phyloP scores from a whole-genome alignment of 1,140 invertebrate genomes.

The Stegodyphus mimosarum region DNA sequence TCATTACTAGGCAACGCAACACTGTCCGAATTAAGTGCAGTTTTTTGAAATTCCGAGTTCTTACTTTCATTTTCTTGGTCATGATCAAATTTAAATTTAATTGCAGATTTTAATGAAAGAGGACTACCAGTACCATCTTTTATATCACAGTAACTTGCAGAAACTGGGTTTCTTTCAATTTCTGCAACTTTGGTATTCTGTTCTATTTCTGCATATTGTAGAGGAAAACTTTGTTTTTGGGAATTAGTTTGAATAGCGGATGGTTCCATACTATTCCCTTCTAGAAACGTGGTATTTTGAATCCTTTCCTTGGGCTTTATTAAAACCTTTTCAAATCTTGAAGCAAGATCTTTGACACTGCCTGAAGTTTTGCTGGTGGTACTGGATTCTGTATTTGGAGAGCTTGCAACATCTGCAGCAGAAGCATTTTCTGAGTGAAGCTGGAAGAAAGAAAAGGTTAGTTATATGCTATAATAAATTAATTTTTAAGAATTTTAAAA shows the following conservation, averaged over 20 bases:
- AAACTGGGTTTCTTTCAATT: background rate
- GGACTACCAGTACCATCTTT: background rate
- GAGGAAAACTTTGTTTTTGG: background rate
- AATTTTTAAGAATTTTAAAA: too few relatives aligned
- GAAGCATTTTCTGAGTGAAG: constrained; percentile 53
- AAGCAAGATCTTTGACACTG: constrained; percentile 82
- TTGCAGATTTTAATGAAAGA: constrained; percentile 33
- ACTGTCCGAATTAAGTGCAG: background rate
- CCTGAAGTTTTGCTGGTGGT: constrained; percentile 21
- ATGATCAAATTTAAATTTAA: constrained; percentile 22
- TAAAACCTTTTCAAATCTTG: constrained; percentile 80
- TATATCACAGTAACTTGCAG: background rate
- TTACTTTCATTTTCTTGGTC: background rate
- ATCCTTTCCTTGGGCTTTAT: constrained; percentile 11
- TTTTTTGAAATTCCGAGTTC: background rate
- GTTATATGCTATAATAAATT: too few relatives aligned
- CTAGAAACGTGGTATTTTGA: background rate
- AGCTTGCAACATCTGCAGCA: constrained; percentile 27
- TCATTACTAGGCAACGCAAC: background rate
- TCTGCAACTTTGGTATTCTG: background rate
- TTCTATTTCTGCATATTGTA: background rate
- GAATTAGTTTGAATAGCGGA: background rate
- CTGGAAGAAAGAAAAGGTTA: constrained; percentile 21
- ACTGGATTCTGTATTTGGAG: constrained; percentile 14
- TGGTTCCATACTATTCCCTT: background rate